Evolutionary conservation across 2,888 invertebrate genomes (phyloP), one percentile per base, ranked within the genome.

Genomic region (Sphaeridia pumilis): DNA sequence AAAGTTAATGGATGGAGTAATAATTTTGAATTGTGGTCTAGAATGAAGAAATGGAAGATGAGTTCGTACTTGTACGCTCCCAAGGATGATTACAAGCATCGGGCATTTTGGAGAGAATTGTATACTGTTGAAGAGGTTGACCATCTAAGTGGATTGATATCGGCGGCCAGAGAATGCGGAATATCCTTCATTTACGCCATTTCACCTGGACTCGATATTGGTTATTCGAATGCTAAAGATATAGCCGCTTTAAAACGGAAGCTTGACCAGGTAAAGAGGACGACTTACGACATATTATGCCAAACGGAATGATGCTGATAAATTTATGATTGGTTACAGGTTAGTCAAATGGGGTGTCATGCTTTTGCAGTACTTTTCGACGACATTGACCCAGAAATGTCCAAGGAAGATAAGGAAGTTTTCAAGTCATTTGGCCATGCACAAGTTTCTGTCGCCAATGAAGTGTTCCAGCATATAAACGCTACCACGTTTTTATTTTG

Each of bases 31-130:
- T n/a, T n/a, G 20, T n/a, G n/a, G n/a, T n/a, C n/a, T 67, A 90
- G 92, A 69, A 78, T 97, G 71, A 87, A 89, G 69, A 87, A 86
- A 76, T 87, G 94, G 85, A 90, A 88, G 7, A 84, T 98, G 84
- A 92, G 93, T 68, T 92, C 94, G 21, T 98, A 98, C 70, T 81
- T 98, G 41, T 99, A 98, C 70, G 98, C 97, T 2, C 98, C 98
- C 1, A 99, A 98, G 73, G 98, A 99, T 73, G 98, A 98, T 71
- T 90, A 90, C 72, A 99, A 98, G 69, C 98, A 98, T 70, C 76
- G 98, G 24, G 92, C 94, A 0, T 92, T 88, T 70, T 98, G 98
- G 98, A 74, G 98, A 49, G 94, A 97, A 67, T 73, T 94, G 21
- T 98, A 98, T 70, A 92, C 93, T 0, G 93, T 93, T 1, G 95